phyloP scores from a whole-genome alignment of 1,140 invertebrate species.

The Drosophila nigromelanica region DNA sequence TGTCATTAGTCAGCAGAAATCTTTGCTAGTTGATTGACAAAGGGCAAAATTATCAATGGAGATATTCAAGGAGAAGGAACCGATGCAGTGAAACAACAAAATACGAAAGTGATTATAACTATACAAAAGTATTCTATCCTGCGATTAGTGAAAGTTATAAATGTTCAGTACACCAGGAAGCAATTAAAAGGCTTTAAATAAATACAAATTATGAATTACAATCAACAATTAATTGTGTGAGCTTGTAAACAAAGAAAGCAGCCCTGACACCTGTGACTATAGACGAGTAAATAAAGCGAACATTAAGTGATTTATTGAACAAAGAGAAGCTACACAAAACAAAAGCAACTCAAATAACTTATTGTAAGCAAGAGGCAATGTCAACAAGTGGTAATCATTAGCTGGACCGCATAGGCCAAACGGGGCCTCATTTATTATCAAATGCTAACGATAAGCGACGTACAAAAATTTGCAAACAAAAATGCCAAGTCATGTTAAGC shows the following conservation, averaged over 20 bases:
- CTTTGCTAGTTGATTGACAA: not conserved
- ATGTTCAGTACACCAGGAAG: slow-evolving; percentile 20
- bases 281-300: slow-evolving; percentile 14
- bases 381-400: slow-evolving; percentile 58
- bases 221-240: slow-evolving; percentile 15
- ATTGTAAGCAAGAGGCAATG: slow-evolving; percentile 22
- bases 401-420: slow-evolving; percentile 26
- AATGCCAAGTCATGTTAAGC: slow-evolving; percentile 59
- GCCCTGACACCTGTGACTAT: slow-evolving; percentile 18
- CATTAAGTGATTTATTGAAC: slow-evolving; percentile 50
- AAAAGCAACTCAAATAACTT: slow-evolving; percentile 17
- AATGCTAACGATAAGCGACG: not conserved
- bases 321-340: slow-evolving; percentile 40
- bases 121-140: not conserved
- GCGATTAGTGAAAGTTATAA: not conserved
- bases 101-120: too few relatives aligned
- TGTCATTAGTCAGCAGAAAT: slow-evolving; percentile 47
- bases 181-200: not conserved
- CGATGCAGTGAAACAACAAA: not conserved
- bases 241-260: slow-evolving; percentile 32
- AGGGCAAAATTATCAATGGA: not conserved
- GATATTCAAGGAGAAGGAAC: not conserved
- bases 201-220: slow-evolving; percentile 9
- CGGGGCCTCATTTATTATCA: not conserved
- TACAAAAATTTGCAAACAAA: slow-evolving; percentile 1